Percentiles rank a stretch among this genome's conserved stretches.
phyloP scores from a whole-genome alignment of 1,140 invertebrate genomes.

The Riptortus pedestris region DNA sequence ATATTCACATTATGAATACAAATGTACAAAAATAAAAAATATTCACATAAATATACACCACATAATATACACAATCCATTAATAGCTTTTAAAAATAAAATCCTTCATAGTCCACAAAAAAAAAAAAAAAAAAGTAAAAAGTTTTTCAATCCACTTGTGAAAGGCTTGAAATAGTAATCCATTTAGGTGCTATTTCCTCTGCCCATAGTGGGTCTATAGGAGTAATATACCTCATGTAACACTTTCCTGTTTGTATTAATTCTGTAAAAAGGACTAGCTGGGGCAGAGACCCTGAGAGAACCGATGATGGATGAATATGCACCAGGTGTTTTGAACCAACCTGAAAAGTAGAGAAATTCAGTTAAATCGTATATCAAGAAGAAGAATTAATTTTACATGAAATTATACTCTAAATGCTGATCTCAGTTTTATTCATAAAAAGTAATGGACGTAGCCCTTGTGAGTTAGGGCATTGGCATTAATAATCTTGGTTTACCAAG shows the following conservation, averaged over 20 bases:
- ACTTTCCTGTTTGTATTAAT: slow-evolving; percentile 71
- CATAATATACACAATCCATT: no score
- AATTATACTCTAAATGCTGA: neutral
- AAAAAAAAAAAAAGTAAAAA: no score
- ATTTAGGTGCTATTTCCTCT: slow-evolving; percentile 42
- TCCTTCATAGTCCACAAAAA: no score
- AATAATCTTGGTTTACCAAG: no score
- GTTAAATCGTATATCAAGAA: slow-evolving; percentile 15
- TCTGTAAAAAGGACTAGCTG: slow-evolving; percentile 79
- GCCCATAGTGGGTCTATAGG: slow-evolving; percentile 67
- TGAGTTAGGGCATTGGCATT: no score
- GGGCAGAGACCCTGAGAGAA: slow-evolving; percentile 60
- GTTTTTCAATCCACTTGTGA: slow-evolving; percentile 9
- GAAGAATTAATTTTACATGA: neutral
- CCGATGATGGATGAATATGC: slow-evolving; percentile 73
- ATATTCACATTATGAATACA: no score
- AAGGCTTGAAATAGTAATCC: neutral
- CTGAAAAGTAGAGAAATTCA: slow-evolving; percentile 42
- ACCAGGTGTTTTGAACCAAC: slow-evolving; percentile 53
- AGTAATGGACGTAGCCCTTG: no score
- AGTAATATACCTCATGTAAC: slow-evolving; percentile 67
- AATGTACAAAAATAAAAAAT: no score
- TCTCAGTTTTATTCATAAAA: neutral
- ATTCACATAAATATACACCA: no score
- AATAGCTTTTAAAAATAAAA: no score